A percentile compares a stretch with the other conserved stretches of the same genome.
These are phyloP conservation scores for Molossus molossus DNA, from an alignment of 2,797 vertebrate species.

Conservation along the genomic window DNA sequence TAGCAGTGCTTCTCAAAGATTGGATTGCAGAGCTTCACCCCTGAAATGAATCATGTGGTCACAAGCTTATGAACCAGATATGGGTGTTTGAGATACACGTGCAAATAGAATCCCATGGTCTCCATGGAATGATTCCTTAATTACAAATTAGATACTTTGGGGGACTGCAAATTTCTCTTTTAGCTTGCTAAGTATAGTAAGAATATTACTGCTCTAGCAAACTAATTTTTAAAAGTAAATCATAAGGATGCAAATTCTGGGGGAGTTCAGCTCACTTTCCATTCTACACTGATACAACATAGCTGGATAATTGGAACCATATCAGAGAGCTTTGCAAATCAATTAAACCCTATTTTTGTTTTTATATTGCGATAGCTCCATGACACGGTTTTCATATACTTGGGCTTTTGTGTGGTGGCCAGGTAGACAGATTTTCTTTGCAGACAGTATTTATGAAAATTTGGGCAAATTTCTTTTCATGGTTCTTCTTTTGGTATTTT, in stretches of 20 bases:
- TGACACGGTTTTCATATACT: conserved; percentile 1
- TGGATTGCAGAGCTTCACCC: not conserved
- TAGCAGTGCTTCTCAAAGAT: not conserved
- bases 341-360: conserved; percentile 15
- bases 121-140: not conserved
- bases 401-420: not conserved
- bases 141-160: conserved; percentile 8
- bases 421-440: conserved; percentile 50
- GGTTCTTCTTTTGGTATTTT: not conserved
- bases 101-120: not conserved
- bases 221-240: conserved; percentile 31
- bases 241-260: not conserved
- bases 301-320: not conserved
- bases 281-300: not conserved
- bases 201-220: conserved; percentile 36
- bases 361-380: not conserved
- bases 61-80: not conserved
- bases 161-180: not conserved
- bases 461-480: conserved; percentile 18
- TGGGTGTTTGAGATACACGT: not conserved
- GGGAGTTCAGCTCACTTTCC: not conserved
- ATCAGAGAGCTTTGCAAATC: not conserved
- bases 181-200: conserved; percentile 25
- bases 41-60: not conserved
- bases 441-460: conserved; percentile 35